Conservation (phyloP, 2,888 invertebrate species). For the Rhopalosiphum nymphaeae region DNA sequence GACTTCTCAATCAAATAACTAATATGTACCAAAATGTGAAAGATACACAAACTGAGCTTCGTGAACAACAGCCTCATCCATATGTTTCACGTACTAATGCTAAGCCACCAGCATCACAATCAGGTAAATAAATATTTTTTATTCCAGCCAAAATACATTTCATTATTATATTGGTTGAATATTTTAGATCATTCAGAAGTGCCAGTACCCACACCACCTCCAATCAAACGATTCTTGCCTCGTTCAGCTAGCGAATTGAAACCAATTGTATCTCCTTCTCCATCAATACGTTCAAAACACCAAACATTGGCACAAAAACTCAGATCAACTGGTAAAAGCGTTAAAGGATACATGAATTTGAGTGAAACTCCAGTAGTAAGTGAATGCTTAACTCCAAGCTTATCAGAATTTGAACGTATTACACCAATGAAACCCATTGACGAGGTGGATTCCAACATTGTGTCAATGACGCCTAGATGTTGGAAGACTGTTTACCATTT, state of each 20-base stretch:
- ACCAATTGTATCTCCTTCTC: conserved; percentile 73
- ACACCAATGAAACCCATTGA: conserved; percentile 60
- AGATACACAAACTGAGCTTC: conserved; percentile 91
- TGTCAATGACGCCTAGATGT: conserved; percentile 81
- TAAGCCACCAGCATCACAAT: conserved; percentile 55
- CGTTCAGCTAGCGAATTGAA: conserved; percentile 67
- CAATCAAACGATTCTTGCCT: conserved; percentile 54
- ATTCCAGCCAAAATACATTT: neutral
- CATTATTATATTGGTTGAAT: neutral
- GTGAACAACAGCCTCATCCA: conserved; percentile 75
- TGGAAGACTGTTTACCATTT: conserved; percentile 96
- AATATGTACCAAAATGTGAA: conserved; percentile 98
- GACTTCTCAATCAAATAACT: conserved; percentile 94
- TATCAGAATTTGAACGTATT: conserved; percentile 59
- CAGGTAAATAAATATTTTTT: conserved; percentile 26
- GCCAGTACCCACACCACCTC: conserved; percentile 50
- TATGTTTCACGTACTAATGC: conserved; percentile 52
- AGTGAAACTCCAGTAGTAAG: conserved; percentile 80
- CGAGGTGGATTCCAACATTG: conserved; percentile 72
- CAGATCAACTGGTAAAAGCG: conserved; percentile 86
- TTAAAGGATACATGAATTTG: conserved; percentile 85
- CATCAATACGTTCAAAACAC: conserved; percentile 77
- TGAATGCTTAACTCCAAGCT: conserved; percentile 57
- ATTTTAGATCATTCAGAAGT: conserved; percentile 58
- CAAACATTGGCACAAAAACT: conserved; percentile 91